Base-by-base conservation (phyloP, 2,888 invertebrate species). In the Itoplectis maculator region DNA sequence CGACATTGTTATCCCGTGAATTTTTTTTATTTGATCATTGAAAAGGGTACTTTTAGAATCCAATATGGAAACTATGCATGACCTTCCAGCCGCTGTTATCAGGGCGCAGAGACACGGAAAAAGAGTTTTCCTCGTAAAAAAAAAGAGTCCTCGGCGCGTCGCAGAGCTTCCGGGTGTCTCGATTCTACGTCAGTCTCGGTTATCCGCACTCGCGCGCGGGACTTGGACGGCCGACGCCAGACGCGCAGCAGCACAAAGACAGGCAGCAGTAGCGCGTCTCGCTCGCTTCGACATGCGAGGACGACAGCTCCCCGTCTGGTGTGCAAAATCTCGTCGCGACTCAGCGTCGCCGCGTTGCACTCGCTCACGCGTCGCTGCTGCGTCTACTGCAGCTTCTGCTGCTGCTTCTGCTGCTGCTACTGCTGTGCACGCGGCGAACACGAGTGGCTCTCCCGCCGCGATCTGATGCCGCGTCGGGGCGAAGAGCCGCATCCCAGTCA, bases 321-420 rank as follows among this genome's bases (percentile, higher is more conserved):
- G 81, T 75, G 75, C 59, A 82, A 79, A 82, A 82, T 82, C 78
- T 74, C 65, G 82, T 82, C 82, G 82, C 82, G 82, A 78, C 82
- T 79, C 29, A 29, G 37, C 74, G 82, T 79, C 82, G 82, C 82
- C 82, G 61, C 35, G 54, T n/a, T n/a, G n/a, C n/a, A n/a, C n/a
- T n/a, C n/a, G 69, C 13, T 18, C 51, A 23, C 70, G 40, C 65
- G 13, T 5, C 6, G 15, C 70, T 68, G 73, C 73, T 74, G 66
- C 47, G 56, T n/a, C n/a, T n/a, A n/a, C n/a, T n/a, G n/a, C n/a
- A n/a, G n/a, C n/a, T n/a, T n/a, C n/a, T n/a, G n/a, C n/a, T n/a
- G n/a, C n/a, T n/a, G n/a, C n/a, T n/a, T n/a, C n/a, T n/a, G n/a
- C n/a, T n/a, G n/a, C n/a, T n/a, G n/a, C n/a, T n/a, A n/a, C 56